Conservation (phyloP, 1,140 invertebrate genomes). For the Zaprionus gabonicus region DNA sequence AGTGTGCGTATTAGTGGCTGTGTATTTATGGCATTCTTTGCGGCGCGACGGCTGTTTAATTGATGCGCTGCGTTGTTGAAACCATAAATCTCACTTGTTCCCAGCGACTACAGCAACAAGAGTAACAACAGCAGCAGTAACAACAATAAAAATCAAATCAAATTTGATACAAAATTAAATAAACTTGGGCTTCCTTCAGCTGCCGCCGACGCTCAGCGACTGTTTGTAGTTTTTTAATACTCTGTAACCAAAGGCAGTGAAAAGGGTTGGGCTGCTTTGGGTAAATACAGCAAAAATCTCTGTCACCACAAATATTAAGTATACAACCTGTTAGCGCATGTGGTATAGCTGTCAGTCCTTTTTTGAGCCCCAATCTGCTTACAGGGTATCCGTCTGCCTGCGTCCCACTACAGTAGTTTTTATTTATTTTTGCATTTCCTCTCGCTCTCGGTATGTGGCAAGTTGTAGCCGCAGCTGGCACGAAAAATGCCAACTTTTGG, state of each 20-base stretch:
- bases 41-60: conserved; percentile 44
- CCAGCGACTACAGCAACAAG: conserved; percentile 3
- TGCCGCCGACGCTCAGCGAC: conserved; percentile 17
- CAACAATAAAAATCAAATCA: conserved; percentile 66
- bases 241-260: not conserved
- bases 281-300: too few relatives aligned
- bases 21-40: conserved; percentile 33
- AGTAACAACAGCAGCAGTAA: not conserved
- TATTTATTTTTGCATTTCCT: conserved; percentile 25
- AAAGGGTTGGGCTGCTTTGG: not conserved
- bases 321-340: not conserved
- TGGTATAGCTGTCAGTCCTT: not conserved
- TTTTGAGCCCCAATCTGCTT: not conserved
- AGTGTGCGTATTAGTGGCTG: conserved; percentile 7
- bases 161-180: conserved; percentile 80
- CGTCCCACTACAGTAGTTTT: not conserved
- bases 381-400: conserved; percentile 5
- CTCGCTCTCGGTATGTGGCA: conserved; percentile 51
- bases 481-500: conserved; percentile 69
- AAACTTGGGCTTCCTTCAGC: conserved; percentile 60
- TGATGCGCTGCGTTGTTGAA: conserved; percentile 42
- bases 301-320: too few relatives aligned
- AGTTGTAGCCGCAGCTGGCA: conserved; percentile 78
- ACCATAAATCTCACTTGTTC: conserved; percentile 54
- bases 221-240: conserved; percentile 34